A percentile compares a stretch with the other conserved stretches of the same genome.
These are phyloP conservation scores for Yasuhikotakia modesta DNA, from an alignment of 2,797 vertebrate genomes.

Conservation along the genomic window DNA sequence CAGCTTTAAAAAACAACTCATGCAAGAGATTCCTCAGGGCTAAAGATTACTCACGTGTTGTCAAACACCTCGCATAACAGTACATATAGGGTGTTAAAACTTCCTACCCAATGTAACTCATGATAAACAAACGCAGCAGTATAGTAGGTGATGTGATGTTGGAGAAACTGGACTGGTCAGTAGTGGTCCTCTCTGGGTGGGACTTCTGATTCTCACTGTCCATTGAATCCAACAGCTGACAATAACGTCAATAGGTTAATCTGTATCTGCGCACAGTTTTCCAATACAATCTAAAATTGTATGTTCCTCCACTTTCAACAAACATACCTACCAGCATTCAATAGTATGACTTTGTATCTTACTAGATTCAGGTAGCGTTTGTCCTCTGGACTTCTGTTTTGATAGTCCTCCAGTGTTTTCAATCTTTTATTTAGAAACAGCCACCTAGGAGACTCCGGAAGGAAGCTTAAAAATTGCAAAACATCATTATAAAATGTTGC, in stretches of 20 bases:
- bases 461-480: constrained; percentile 55
- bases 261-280: no score
- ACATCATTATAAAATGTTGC: not conserved
- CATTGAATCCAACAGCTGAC: constrained; percentile 55
- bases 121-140: constrained; percentile 69
- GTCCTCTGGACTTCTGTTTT: constrained; percentile 66
- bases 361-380: constrained; percentile 68
- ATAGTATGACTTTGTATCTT: constrained; percentile 31
- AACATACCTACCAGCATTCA: not conserved
- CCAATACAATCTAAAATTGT: no score
- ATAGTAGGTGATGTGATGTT: constrained; percentile 69
- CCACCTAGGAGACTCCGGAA: constrained; percentile 77
- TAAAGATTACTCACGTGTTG: not conserved
- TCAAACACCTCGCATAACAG: not conserved
- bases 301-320: not conserved
- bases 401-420: constrained; percentile 67
- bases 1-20: constrained; percentile 20
- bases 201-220: constrained; percentile 56
- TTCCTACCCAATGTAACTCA: constrained; percentile 75
- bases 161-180: constrained; percentile 49
- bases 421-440: constrained; percentile 64
- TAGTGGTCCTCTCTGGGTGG: constrained; percentile 19
- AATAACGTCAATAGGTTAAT: not conserved
- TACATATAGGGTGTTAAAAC: not conserved
- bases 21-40: constrained; percentile 23